A percentile compares a stretch with the other conserved stretches of the same genome.
These are phyloP conservation scores for Muntiacus muntjak DNA, from an alignment of 2,113 vertebrate species.

Conservation along the genomic window DNA sequence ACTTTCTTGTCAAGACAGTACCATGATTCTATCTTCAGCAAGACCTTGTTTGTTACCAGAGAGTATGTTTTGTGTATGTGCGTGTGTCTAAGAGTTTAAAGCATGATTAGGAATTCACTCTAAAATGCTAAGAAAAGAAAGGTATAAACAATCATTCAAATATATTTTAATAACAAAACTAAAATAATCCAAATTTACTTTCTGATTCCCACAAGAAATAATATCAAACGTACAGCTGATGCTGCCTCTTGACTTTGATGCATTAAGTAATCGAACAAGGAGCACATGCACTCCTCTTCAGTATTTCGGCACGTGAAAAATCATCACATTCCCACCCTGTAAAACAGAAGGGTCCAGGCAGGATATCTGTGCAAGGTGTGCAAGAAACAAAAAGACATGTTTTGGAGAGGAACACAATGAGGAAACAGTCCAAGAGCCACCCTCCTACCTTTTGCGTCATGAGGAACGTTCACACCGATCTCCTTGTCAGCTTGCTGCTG, in stretches of 20 bases:
- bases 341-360: slow-evolving; percentile 68
- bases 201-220: not conserved
- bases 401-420: slow-evolving; percentile 41
- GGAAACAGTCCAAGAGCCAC: slow-evolving; percentile 44
- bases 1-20: not conserved
- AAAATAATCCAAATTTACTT: not conserved
- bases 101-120: not conserved
- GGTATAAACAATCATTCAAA: not conserved
- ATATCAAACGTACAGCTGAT: not conserved
- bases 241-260: not conserved
- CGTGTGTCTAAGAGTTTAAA: not conserved
- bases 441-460: not conserved
- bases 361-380: slow-evolving; percentile 58
- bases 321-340: slow-evolving; percentile 38
- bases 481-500: slow-evolving; percentile 1
- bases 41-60: not conserved
- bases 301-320: not conserved
- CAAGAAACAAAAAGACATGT: slow-evolving; percentile 69
- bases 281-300: not conserved
- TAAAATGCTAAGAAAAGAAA: not conserved
- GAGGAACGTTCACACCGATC: slow-evolving; percentile 23
- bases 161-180: not conserved
- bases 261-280: slow-evolving; percentile 5
- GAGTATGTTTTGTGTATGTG: not conserved
- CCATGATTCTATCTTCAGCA: not conserved